phyloP scores from a whole-genome alignment of 2,888 invertebrate genomes.

The Geotrupes spiniger region DNA sequence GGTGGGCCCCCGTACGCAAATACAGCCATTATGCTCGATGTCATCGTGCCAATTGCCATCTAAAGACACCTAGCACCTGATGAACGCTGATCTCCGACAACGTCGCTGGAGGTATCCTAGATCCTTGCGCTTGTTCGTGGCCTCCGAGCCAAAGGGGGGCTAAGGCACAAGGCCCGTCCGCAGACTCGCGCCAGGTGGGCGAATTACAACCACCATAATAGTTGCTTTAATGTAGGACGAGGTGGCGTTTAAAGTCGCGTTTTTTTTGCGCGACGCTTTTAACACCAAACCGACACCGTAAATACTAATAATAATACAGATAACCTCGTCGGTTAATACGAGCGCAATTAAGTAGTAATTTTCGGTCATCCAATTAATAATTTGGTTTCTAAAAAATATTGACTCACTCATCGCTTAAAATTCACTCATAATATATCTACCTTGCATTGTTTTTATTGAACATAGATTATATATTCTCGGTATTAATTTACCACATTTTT shows the following conservation, averaged over 20 bases:
- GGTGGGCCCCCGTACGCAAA: slow-evolving; percentile 45
- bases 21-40: slow-evolving; percentile 49
- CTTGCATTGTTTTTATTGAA: too few relatives aligned
- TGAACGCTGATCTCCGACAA: slow-evolving; percentile 13
- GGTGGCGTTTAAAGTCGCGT: slow-evolving; percentile 26
- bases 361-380: too few relatives aligned
- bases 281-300: too few relatives aligned
- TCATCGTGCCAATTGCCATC: slow-evolving; percentile 38
- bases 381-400: too few relatives aligned
- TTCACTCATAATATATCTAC: too few relatives aligned
- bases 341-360: too few relatives aligned
- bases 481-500: too few relatives aligned
- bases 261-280: too few relatives aligned
- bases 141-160: neutral
- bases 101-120: neutral
- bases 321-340: too few relatives aligned
- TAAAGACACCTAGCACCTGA: slow-evolving; percentile 25
- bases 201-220: slow-evolving; percentile 28
- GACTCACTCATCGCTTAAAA: too few relatives aligned
- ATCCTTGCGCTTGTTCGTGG: slow-evolving; percentile 3
- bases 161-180: neutral
- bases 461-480: too few relatives aligned
- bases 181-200: slow-evolving; percentile 10
- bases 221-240: slow-evolving; percentile 27
- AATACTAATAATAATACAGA: too few relatives aligned